These are phyloP conservation scores for Tachuris rubrigastra DNA, from an alignment of 2,113 vertebrate species.

Conservation along the genomic window DNA sequence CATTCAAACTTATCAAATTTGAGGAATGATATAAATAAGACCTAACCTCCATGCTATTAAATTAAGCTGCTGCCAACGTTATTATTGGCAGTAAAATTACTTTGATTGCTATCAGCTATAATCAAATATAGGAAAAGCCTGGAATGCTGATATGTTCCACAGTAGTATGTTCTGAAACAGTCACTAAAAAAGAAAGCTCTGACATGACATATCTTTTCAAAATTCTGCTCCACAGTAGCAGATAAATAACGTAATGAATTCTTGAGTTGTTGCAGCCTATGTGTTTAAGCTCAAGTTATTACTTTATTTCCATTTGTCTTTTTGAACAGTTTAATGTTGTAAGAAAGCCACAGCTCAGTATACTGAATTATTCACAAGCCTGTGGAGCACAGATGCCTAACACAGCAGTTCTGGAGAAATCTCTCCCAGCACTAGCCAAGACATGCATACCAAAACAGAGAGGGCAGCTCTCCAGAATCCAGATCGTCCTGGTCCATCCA, in stretches of 20 bases:
- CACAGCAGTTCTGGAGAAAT: neutral
- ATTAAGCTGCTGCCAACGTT: constrained; percentile 58
- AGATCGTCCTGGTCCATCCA: neutral
- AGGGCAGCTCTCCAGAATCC: neutral
- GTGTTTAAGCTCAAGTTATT: constrained; percentile 32
- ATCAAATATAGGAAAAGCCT: constrained; percentile 79
- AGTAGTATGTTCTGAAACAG: constrained; percentile 30
- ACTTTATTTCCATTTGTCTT: constrained; percentile 43
- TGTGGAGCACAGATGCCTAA: neutral
- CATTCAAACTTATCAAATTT: constrained; percentile 14
- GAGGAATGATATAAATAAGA: constrained; percentile 70
- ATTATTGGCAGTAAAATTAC: constrained; percentile 78
- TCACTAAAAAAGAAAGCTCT: constrained; percentile 33
- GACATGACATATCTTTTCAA: constrained; percentile 50
- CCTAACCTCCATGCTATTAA: constrained; percentile 63
- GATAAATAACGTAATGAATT: constrained; percentile 54
- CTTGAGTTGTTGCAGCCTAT: neutral
- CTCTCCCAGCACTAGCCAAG: neutral
- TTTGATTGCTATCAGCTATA: constrained; percentile 80
- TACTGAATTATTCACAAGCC: constrained; percentile 15
- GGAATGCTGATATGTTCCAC: constrained; percentile 63
- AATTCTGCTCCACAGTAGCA: constrained; percentile 57
- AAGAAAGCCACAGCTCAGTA: neutral
- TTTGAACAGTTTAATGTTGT: constrained; percentile 29
- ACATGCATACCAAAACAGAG: neutral